phyloP scores from a whole-genome alignment of 2,797 vertebrate genomes.

The Dendrocincla tyrannina region DNA sequence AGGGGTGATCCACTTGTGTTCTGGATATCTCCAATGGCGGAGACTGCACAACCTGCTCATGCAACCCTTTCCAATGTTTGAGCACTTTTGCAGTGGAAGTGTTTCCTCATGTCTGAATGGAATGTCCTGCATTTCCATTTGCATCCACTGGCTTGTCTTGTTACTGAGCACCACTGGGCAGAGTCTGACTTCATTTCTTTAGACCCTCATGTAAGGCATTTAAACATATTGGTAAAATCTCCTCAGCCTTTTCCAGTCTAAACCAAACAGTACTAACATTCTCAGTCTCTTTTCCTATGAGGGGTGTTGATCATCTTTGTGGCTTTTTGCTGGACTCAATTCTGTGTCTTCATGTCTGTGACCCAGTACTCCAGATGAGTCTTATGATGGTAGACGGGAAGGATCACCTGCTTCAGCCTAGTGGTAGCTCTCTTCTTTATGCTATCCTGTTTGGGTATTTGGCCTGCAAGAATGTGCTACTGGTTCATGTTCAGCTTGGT shows the following conservation, averaged over 20 bases:
- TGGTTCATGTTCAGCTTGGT: not conserved
- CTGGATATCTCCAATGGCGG: not conserved
- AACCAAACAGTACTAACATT: not conserved
- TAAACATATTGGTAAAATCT: not conserved
- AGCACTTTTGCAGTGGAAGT: not conserved
- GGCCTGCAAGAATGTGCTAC: not conserved
- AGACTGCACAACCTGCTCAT: not conserved
- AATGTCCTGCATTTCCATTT: not conserved
- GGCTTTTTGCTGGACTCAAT: not conserved
- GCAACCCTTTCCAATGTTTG: not conserved
- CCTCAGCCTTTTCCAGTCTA: not conserved
- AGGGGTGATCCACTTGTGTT: not conserved
- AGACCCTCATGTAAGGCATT: not conserved
- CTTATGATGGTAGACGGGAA: not conserved
- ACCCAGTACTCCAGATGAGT: not conserved
- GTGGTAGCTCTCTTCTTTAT: not conserved
- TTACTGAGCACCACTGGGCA: not conserved
- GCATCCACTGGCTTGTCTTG: not conserved
- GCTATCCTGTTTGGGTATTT: fast-evolving
- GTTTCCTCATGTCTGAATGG: not conserved
- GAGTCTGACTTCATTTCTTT: not conserved
- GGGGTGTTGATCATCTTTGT: not conserved
- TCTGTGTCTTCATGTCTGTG: fast-evolving
- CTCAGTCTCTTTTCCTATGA: not conserved
- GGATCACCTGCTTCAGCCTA: not conserved